These are phyloP conservation scores for Eleutherodactylus coqui DNA, from an alignment of 2,797 vertebrate species.

Conservation along the genomic window DNA sequence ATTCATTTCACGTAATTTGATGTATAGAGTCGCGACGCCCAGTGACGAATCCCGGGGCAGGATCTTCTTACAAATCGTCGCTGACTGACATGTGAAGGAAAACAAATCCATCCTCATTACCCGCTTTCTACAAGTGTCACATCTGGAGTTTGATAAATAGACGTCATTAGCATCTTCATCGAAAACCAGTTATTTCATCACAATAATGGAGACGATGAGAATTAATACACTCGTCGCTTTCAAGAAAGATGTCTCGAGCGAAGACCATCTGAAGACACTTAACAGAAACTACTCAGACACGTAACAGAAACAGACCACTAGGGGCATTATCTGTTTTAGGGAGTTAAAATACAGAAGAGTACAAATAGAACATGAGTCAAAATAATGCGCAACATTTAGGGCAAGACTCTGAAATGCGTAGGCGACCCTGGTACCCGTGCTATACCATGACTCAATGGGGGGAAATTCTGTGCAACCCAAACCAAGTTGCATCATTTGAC, in stretches of 20 bases:
- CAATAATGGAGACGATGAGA: conserved; percentile 36
- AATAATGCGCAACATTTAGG: background rate
- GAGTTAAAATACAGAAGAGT: too few species aligned
- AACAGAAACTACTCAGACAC: background rate
- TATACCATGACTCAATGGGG: too few species aligned
- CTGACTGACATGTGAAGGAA: conserved; percentile 18
- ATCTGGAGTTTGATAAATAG: conserved; percentile 51
- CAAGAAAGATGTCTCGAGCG: background rate
- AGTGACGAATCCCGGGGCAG: conserved; percentile 1
- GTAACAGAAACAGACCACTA: background rate
- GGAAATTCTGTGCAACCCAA: too few species aligned
- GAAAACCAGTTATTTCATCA: conserved; percentile 21
- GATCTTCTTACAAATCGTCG: conserved; percentile 4
- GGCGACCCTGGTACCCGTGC: too few species aligned
- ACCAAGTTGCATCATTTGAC: too few species aligned
- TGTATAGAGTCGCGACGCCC: background rate
- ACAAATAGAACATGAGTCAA: background rate
- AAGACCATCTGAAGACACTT: background rate
- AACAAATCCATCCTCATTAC: conserved; percentile 37
- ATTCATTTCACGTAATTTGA: background rate
- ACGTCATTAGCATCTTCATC: conserved; percentile 37
- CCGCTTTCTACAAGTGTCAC: conserved; percentile 16
- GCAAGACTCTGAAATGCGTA: too few species aligned
- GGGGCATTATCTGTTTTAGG: background rate
- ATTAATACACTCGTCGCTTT: conserved; percentile 5